These are phyloP conservation scores for Sialia sialis DNA, from an alignment of 2,113 vertebrate genomes.

Conservation along the genomic window DNA sequence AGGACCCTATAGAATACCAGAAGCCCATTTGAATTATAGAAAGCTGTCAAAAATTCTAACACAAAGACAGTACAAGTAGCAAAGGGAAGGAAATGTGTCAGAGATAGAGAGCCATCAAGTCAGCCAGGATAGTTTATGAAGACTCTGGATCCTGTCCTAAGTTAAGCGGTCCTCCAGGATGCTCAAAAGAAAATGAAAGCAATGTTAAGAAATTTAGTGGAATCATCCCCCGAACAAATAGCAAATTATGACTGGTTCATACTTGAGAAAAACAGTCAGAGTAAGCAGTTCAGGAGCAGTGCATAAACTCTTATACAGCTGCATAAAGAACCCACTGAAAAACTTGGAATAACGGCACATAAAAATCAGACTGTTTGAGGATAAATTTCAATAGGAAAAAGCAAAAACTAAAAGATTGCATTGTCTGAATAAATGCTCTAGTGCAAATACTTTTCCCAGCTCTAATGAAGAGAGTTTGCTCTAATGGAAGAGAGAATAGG, in stretches of 20 bases:
- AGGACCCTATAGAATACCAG: neutral
- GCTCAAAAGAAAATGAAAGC: neutral
- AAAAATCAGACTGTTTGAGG: neutral
- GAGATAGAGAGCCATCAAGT: neutral
- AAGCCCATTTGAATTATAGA: neutral
- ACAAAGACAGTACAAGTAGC: neutral
- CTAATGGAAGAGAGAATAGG: neutral
- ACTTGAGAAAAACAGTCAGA: neutral
- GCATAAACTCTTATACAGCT: neutral
- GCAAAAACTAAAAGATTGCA: neutral
- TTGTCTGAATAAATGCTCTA: neutral
- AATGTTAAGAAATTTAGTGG: neutral
- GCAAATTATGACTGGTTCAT: neutral
- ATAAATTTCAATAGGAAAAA: constrained; percentile 8
- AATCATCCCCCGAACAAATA: neutral
- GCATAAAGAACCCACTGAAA: neutral
- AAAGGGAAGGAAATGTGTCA: neutral
- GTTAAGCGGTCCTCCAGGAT: neutral
- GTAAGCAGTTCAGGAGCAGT: neutral
- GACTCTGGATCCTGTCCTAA: neutral
- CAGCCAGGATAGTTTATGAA: neutral
- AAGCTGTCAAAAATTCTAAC: neutral
- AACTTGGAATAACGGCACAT: neutral
- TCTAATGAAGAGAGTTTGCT: neutral
- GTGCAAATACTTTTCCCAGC: neutral